A percentile compares a stretch with the other conserved stretches of the same genome.
Evolutionary conservation across 2,797 vertebrate species (phyloP).

Genomic region (Orestias chungarensis): DNA sequence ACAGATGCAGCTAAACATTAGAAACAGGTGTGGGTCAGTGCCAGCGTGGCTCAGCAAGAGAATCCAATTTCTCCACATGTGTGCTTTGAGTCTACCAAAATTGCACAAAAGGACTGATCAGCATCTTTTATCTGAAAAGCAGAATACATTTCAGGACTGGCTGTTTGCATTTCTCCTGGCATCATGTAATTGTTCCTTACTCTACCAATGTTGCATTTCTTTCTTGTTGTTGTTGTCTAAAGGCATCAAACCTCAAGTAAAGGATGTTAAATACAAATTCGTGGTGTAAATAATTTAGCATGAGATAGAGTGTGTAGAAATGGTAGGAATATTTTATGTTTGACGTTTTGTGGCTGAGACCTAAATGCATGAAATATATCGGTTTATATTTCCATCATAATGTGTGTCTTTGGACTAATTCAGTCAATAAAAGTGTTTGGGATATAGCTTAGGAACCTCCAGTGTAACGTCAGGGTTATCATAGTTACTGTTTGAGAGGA

Average conservation of each 20-base stretch:
- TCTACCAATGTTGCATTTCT: not conserved
- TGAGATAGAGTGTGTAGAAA: not conserved
- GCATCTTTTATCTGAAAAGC: not conserved
- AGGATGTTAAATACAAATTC: not conserved
- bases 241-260: too few relatives aligned
- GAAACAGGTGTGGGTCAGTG: slow-evolving; percentile 6
- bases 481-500: slow-evolving; percentile 7
- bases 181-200: not conserved
- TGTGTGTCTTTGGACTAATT: not conserved
- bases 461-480: not conserved
- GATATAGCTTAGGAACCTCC: not conserved
- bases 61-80: slow-evolving; percentile 12
- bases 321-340: not conserved
- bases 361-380: not conserved
- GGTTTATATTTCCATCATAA: not conserved
- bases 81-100: not conserved
- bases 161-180: not conserved
- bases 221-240: too few relatives aligned
- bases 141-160: not conserved
- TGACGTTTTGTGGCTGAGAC: not conserved
- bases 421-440: not conserved
- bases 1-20: slow-evolving; percentile 13
- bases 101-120: not conserved
- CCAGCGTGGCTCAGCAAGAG: not conserved
- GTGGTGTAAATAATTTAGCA: not conserved